Conservation (phyloP, 2,797 vertebrate species). For the Etheostoma nigrum region DNA sequence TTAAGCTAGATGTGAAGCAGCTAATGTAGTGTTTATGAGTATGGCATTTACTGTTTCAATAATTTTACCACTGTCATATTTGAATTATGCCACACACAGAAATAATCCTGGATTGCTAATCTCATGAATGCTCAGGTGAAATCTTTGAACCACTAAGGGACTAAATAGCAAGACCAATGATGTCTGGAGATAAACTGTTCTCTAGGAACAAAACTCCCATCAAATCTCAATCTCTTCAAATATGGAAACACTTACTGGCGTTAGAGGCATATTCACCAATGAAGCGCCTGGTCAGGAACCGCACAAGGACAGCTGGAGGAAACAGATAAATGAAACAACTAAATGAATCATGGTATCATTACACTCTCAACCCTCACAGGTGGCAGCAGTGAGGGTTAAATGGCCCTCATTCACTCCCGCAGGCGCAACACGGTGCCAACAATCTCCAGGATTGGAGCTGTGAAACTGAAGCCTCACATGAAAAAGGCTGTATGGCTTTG, state of each 20-base stretch:
- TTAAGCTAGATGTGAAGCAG: no score
- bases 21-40: no score
- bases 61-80: background rate
- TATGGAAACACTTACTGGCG: slow-evolving; percentile 75
- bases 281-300: slow-evolving; percentile 83
- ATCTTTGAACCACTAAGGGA: background rate
- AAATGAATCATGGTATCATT: slow-evolving; percentile 52
- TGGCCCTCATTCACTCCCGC: slow-evolving; percentile 8
- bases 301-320: slow-evolving; percentile 77
- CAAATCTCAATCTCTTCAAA: slow-evolving; percentile 1
- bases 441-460: slow-evolving; percentile 9
- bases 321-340: slow-evolving; percentile 28
- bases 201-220: background rate
- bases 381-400: slow-evolving; percentile 19
- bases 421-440: slow-evolving; percentile 25
- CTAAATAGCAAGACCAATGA: background rate
- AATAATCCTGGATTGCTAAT: background rate
- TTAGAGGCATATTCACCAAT: slow-evolving; percentile 84
- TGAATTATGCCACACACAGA: background rate
- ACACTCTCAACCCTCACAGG: slow-evolving; percentile 48
- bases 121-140: background rate
- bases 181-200: slow-evolving; percentile 4
- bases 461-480: slow-evolving; percentile 62
- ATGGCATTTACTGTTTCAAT: no score
- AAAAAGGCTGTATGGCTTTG: slow-evolving; percentile 44